These are phyloP conservation scores for Schizaphis graminum DNA, from an alignment of 2,888 invertebrate genomes.

Conservation along the genomic window DNA sequence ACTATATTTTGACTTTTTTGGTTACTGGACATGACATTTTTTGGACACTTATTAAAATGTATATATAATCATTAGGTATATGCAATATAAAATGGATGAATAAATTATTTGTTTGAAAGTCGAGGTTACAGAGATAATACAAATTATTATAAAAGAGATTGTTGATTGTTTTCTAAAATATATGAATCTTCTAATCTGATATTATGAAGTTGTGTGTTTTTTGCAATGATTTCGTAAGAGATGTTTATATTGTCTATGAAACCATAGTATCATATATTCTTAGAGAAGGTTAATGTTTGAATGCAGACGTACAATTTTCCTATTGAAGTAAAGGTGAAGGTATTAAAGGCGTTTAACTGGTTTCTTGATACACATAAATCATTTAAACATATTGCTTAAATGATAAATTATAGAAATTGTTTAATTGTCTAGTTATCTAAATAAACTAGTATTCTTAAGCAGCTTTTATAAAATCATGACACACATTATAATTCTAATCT, in stretches of 20 bases:
- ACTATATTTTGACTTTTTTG: not conserved
- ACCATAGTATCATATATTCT: not conserved
- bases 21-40: not conserved
- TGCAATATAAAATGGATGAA: not conserved
- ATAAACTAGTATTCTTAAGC: not conserved
- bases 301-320: not conserved
- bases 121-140: not conserved
- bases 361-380: not conserved
- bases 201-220: not conserved
- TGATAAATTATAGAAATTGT: not conserved
- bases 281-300: not conserved
- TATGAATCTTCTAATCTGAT: not conserved
- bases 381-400: not conserved
- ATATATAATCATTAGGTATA: not conserved
- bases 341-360: not conserved
- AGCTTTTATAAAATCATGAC: not conserved
- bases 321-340: not conserved
- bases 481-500: not conserved
- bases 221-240: not conserved
- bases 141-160: not conserved
- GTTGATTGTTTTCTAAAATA: not conserved
- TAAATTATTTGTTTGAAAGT: not conserved
- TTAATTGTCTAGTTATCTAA: not conserved
- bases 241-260: not conserved
- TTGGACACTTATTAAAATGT: not conserved